Percentiles rank a stretch among this genome's conserved stretches.
Evolutionary conservation across 2,888 invertebrate genomes (phyloP).

Genomic region (Odiellus spinosus): DNA sequence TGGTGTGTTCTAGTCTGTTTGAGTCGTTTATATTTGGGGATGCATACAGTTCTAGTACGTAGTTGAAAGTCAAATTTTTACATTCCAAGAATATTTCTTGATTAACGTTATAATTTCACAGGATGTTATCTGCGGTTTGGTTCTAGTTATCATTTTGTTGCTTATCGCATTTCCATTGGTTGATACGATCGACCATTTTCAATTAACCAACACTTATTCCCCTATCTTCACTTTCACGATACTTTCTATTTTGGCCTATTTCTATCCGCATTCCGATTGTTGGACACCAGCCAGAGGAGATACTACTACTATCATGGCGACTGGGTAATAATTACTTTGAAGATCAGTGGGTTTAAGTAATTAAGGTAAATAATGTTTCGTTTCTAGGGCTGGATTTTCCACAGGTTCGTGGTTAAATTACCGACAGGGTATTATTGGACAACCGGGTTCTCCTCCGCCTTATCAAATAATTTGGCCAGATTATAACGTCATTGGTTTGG

Average conservation of each 20-base stretch:
- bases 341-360: too few species aligned
- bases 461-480: constrained; percentile 66
- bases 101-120: constrained; percentile 32
- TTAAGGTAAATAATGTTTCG: too few species aligned
- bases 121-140: constrained; percentile 67
- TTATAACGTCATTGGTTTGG: constrained; percentile 48
- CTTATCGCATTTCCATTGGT: constrained; percentile 55
- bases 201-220: constrained; percentile 48
- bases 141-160: constrained; percentile 49
- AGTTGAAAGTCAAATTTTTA: constrained; percentile 2
- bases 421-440: constrained; percentile 43
- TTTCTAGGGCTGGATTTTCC: constrained; percentile 56
- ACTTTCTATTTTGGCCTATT: constrained; percentile 51
- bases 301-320: constrained; percentile 70
- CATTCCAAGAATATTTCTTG: constrained; percentile 4
- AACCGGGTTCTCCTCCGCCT: constrained; percentile 45
- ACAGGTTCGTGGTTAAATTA: constrained; percentile 70
- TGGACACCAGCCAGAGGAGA: constrained; percentile 87
- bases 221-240: constrained; percentile 42
- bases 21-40: constrained; percentile 76
- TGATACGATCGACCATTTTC: constrained; percentile 52
- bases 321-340: too few species aligned
- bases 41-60: constrained; percentile 76
- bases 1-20: constrained; percentile 61
- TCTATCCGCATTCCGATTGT: constrained; percentile 62